These are phyloP conservation scores for Gymnothorax javanicus DNA, from an alignment of 2,797 vertebrate genomes.

Conservation along the genomic window DNA sequence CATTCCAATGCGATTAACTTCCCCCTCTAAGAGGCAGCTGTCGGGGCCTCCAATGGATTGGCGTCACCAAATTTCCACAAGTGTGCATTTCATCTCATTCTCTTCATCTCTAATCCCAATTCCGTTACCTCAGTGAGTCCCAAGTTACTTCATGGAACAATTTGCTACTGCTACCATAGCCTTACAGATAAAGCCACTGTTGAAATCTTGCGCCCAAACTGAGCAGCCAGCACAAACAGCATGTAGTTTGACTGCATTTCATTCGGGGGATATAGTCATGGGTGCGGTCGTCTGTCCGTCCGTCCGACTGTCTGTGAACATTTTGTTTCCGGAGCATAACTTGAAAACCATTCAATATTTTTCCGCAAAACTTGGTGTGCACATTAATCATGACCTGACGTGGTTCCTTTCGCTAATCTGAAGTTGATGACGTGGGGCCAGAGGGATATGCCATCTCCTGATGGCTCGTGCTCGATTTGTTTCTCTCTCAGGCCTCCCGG, in stretches of 20 bases:
- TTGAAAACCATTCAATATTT: no score
- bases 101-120: not conserved
- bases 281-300: no score
- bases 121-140: not conserved
- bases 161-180: not conserved
- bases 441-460: no score
- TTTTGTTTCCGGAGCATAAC: no score
- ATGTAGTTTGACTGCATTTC: not conserved
- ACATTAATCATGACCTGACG: no score
- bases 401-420: no score
- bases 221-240: not conserved
- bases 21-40: not conserved
- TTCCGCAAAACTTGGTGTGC: no score
- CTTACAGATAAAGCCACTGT: not conserved
- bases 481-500: slow-evolving; percentile 82
- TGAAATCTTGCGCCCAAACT: not conserved
- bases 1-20: not conserved
- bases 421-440: no score
- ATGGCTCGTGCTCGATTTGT: no score
- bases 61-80: not conserved
- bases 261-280: not conserved
- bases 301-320: no score
- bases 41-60: not conserved
- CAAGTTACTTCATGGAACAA: not conserved
- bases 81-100: not conserved